Conservation (phyloP, 2,113 vertebrate species). For the Chaenocephalus aceratus region DNA sequence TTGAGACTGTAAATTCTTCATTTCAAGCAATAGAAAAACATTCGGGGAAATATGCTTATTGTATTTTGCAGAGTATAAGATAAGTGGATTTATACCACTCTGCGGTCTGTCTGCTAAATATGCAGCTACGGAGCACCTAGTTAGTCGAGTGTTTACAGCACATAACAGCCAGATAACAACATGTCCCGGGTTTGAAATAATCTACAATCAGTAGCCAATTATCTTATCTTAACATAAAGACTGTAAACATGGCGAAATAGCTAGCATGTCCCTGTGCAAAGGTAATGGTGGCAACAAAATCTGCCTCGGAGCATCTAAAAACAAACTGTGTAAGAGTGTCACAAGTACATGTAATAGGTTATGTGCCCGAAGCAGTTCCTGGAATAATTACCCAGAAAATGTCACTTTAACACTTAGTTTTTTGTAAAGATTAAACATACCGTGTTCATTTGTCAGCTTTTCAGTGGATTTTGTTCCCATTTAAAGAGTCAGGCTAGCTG, state of each 20-base stretch:
- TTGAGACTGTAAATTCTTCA: conserved; percentile 36
- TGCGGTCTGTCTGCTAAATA: background rate
- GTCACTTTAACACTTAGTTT: background rate
- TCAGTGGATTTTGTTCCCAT: background rate
- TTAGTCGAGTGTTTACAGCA: no score
- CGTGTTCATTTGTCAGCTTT: background rate
- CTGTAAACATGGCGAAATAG: background rate
- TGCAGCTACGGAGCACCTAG: no score
- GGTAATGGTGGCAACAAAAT: background rate
- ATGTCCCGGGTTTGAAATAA: no score
- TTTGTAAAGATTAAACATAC: background rate
- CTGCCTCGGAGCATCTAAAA: background rate
- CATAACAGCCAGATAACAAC: no score
- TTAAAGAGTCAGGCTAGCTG: background rate
- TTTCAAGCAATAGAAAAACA: conserved; percentile 16
- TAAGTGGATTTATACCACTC: conserved; percentile 10
- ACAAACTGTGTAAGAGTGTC: background rate
- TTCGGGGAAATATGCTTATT: conserved; percentile 3
- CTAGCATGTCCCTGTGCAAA: conserved; percentile 13
- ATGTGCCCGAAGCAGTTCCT: background rate
- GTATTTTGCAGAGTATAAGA: background rate
- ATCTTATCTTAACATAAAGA: conserved; percentile 3
- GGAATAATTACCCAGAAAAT: background rate
- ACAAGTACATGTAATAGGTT: background rate
- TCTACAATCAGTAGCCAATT: conserved; percentile 13